These are phyloP conservation scores for Catotricha subobsoleta DNA, from an alignment of 2,888 invertebrate species.

Conservation along the genomic window DNA sequence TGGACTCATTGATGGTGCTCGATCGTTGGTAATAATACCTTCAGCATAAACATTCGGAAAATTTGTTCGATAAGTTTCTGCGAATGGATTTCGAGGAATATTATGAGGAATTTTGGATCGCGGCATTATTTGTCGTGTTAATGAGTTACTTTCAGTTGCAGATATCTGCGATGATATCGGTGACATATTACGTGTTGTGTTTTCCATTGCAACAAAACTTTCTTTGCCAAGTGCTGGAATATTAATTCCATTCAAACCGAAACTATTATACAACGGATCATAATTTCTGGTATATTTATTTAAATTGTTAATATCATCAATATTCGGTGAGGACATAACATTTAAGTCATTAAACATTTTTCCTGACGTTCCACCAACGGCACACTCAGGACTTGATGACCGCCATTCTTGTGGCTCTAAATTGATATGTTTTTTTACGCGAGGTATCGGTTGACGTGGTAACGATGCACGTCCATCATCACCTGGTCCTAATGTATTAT, in stretches of 20 bases:
- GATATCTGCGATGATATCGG: slow-evolving; percentile 18
- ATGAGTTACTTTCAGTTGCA: slow-evolving; percentile 18
- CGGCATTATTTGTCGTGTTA: slow-evolving; percentile 17
- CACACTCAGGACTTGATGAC: slow-evolving; percentile 11
- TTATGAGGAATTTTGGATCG: slow-evolving; percentile 15
- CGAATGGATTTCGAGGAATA: slow-evolving; percentile 13
- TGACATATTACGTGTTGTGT: slow-evolving; percentile 15
- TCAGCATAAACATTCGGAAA: slow-evolving; percentile 8
- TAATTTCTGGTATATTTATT: slow-evolving; percentile 14
- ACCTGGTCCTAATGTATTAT: slow-evolving; percentile 32
- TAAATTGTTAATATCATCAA: slow-evolving; percentile 16
- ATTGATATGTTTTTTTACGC: slow-evolving; percentile 46
- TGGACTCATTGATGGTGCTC: slow-evolving; percentile 19
- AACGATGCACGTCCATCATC: slow-evolving; percentile 30
- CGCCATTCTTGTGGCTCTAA: slow-evolving; percentile 34
- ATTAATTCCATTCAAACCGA: slow-evolving; percentile 17
- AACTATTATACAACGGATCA: slow-evolving; percentile 16
- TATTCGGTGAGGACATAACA: slow-evolving; percentile 9
- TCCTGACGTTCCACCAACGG: slow-evolving; percentile 12
- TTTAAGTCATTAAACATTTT: slow-evolving; percentile 28
- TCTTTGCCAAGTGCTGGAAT: slow-evolving; percentile 9
- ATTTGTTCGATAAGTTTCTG: slow-evolving; percentile 11
- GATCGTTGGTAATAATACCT: slow-evolving; percentile 2
- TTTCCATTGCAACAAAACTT: slow-evolving; percentile 7
- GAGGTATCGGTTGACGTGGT: slow-evolving; percentile 47